phyloP scores from a whole-genome alignment of 2,797 vertebrate species.

The Steatocranus sp. region DNA sequence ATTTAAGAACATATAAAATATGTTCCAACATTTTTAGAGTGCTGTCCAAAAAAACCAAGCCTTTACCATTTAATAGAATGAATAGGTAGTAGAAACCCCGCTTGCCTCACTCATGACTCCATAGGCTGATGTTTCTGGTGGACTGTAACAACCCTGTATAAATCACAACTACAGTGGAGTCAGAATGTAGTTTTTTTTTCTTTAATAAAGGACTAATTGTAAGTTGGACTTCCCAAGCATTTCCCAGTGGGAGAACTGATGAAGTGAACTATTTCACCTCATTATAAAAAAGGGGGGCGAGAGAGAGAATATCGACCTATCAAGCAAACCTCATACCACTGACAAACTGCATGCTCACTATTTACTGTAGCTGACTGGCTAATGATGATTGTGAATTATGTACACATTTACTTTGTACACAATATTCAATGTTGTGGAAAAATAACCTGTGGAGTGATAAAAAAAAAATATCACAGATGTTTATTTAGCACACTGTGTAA shows the following conservation, averaged over 20 bases:
- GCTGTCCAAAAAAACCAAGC: slow-evolving; percentile 19
- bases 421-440: slow-evolving; percentile 50
- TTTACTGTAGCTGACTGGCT: slow-evolving; percentile 48
- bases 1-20: slow-evolving; percentile 62
- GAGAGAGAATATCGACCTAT: slow-evolving; percentile 22
- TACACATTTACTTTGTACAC: slow-evolving; percentile 56
- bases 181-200: background rate
- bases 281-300: background rate
- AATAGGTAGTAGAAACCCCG: background rate
- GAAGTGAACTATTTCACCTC: background rate
- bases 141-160: background rate
- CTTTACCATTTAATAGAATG: background rate
- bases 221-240: background rate
- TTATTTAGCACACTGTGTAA: slow-evolving; percentile 41
- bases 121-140: background rate
- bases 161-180: background rate
- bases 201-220: slow-evolving; percentile 16
- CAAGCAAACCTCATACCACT: slow-evolving; percentile 33
- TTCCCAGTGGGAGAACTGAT: background rate
- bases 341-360: slow-evolving; percentile 45
- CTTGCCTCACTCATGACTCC: background rate
- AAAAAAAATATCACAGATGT: slow-evolving; percentile 36
- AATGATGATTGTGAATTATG: slow-evolving; percentile 58
- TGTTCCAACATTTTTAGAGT: slow-evolving; percentile 41
- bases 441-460: slow-evolving; percentile 64